These are phyloP conservation scores for Sesia apiformis DNA, from an alignment of 2,888 invertebrate species.

Conservation along the genomic window DNA sequence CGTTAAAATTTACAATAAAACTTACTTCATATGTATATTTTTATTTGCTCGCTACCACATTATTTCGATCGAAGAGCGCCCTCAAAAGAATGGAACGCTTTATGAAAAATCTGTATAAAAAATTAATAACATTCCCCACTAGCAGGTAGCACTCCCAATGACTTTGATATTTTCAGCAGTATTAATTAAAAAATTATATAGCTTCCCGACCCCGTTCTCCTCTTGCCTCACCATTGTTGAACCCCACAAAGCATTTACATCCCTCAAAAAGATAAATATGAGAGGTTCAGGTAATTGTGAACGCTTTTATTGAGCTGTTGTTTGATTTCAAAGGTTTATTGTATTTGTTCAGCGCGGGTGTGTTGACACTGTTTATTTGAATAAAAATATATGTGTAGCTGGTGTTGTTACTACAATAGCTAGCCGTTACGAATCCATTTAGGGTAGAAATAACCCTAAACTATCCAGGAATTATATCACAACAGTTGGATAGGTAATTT, in stretches of 20 bases:
- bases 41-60: too few species aligned
- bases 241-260: conserved; percentile 51
- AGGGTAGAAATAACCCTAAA: too few species aligned
- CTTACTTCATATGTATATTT: too few species aligned
- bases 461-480: too few species aligned
- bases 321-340: conserved; percentile 59
- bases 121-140: conserved; percentile 56
- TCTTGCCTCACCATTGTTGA: conserved; percentile 41
- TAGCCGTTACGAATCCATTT: too few species aligned
- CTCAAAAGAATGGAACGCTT: conserved; percentile 37
- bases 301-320: conserved; percentile 63
- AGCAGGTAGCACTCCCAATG: conserved; percentile 47
- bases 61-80: background rate
- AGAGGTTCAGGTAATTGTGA: conserved; percentile 63
- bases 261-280: conserved; percentile 69
- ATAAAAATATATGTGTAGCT: too few species aligned
- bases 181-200: conserved; percentile 76
- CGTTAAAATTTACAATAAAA: too few species aligned
- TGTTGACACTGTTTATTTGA: too few species aligned
- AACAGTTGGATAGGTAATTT: too few species aligned
- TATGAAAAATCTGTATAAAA: conserved; percentile 46
- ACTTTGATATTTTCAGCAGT: conserved; percentile 72
- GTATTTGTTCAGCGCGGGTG: background rate
- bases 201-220: conserved; percentile 44
- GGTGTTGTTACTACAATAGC: too few species aligned